Base-by-base conservation (phyloP, 2,113 vertebrate species). In the Hucho hucho region DNA sequence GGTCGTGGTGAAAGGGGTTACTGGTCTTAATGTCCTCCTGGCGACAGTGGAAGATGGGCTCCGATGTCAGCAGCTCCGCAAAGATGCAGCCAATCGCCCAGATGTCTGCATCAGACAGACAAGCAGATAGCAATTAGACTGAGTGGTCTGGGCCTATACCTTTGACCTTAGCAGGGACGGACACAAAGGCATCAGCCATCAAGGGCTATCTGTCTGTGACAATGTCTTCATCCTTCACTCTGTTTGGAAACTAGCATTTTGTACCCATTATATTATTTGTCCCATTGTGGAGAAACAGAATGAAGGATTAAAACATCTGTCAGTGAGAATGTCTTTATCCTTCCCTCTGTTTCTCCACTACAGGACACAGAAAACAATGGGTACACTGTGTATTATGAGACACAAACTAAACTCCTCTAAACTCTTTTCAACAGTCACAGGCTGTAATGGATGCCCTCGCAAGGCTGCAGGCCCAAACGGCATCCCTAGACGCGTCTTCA, bases 61-160 rank as follows among this genome's bases (percentile, higher is more conserved):
- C 98, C 0, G 98, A 99, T 73, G 98, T 99, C 88, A 99, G 92
- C 43, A 99, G 91, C 89, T 99, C 98, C 2, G 98, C 97, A 88
- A 99, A 99, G 93, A 99, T 99, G 87, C 98, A 99, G 84, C 98
- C 98, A 66, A 99, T 99, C n/a, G 98, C 98, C 98, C 98, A 99
- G 83, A 99, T 99, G 91, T 99, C 98, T 99, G 90, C 77, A 32
- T 3, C 78, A 80, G 49, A 66, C 47, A 72, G 0, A 28, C 37
- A 64, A 12, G 53, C 14, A 28, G n/a, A 14, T n/a, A 67, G 22
- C 22, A 24, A 3, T 61, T 20, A 75, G 3, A 11, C 28, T 68
- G 12, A 32, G 58, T 61, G 58, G 18, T 24, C 58, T 7, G 2
- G 58, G n/a, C 1, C 16, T 53, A 53, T 53, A 53, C 49, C 16